A percentile compares a stretch with the other conserved stretches of the same genome.
Evolutionary conservation across 2,888 invertebrate species (phyloP).

Genomic region (Phyllotreta striolata): DNA sequence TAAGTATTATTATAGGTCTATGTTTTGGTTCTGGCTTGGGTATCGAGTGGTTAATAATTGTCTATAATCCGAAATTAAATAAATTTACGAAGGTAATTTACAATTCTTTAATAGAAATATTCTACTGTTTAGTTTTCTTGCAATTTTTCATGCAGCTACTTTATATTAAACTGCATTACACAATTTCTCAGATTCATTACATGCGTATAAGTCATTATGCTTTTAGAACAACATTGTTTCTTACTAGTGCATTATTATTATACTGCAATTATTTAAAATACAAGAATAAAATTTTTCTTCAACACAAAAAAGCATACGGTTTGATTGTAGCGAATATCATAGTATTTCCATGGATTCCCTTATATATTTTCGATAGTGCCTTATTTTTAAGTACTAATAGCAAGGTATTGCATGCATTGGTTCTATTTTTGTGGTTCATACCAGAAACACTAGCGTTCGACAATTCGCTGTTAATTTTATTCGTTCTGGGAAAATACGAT

Average conservation of each 20-base stretch:
- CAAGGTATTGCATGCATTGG: constrained; percentile 13
- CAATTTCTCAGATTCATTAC: too few species aligned
- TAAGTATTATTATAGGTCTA: constrained; percentile 27
- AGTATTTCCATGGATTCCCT: constrained; percentile 38
- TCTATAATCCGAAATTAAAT: constrained; percentile 12
- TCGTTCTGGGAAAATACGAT: constrained; percentile 36
- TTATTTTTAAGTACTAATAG: constrained; percentile 13
- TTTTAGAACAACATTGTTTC: neutral
- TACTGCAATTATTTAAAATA: constrained; percentile 23
- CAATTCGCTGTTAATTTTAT: constrained; percentile 33
- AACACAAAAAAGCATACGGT: constrained; percentile 17
- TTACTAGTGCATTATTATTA: neutral
- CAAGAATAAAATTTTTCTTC: constrained; percentile 1
- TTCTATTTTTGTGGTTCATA: constrained; percentile 28
- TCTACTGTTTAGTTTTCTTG: constrained; percentile 22
- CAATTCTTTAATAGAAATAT: constrained; percentile 19
- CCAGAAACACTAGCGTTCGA: constrained; percentile 36
- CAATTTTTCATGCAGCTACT: constrained; percentile 6
- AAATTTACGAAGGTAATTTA: constrained; percentile 9
- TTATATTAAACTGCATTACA: too few species aligned
- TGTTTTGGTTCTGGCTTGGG: constrained; percentile 27
- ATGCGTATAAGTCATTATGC: neutral
- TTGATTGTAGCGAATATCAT: constrained; percentile 34
- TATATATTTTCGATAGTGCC: constrained; percentile 34
- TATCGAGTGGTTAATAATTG: constrained; percentile 34